Evolutionary conservation across 2,888 invertebrate species (phyloP).

Genomic region (Hydriomena furcata): DNA sequence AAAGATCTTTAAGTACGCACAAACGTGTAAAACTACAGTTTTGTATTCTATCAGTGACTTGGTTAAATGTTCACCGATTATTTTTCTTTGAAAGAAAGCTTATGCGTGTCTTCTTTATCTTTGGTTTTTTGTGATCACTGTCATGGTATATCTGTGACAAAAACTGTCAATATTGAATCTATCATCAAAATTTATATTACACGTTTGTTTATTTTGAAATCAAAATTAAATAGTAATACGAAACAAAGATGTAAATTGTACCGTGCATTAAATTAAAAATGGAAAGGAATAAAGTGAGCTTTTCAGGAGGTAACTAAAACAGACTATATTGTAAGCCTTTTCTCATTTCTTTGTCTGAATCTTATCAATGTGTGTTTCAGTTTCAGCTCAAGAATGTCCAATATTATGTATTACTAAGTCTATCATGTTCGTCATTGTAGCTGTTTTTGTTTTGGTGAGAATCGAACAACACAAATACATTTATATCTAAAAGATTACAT

Average conservation of each 20-base stretch:
- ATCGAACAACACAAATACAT: too few relatives aligned
- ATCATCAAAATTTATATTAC: neutral
- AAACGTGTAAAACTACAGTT: too few relatives aligned
- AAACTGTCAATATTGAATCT: neutral
- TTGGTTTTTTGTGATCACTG: too few relatives aligned
- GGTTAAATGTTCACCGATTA: too few relatives aligned
- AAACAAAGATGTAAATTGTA: neutral
- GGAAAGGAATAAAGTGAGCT: neutral
- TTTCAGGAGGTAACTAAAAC: neutral
- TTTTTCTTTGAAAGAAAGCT: too few relatives aligned
- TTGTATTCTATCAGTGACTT: too few relatives aligned
- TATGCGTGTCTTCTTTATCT: too few relatives aligned
- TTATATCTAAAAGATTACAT: too few relatives aligned
- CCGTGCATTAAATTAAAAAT: neutral
- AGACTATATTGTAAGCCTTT: too few relatives aligned
- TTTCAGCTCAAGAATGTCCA: slow-evolving; percentile 41
- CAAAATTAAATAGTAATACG: neutral
- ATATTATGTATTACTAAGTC: slow-evolving; percentile 46
- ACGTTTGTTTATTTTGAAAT: slow-evolving; percentile 1
- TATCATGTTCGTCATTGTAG: slow-evolving; percentile 40
- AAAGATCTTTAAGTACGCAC: too few relatives aligned
- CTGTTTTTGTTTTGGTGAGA: slow-evolving; percentile 54
- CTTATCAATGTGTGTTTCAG: neutral
- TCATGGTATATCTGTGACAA: too few relatives aligned
- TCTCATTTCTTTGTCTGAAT: neutral